Percentiles rank a stretch among this genome's conserved stretches.
phyloP scores from a whole-genome alignment of 2,113 vertebrate genomes.

The Nematolebias whitei region DNA sequence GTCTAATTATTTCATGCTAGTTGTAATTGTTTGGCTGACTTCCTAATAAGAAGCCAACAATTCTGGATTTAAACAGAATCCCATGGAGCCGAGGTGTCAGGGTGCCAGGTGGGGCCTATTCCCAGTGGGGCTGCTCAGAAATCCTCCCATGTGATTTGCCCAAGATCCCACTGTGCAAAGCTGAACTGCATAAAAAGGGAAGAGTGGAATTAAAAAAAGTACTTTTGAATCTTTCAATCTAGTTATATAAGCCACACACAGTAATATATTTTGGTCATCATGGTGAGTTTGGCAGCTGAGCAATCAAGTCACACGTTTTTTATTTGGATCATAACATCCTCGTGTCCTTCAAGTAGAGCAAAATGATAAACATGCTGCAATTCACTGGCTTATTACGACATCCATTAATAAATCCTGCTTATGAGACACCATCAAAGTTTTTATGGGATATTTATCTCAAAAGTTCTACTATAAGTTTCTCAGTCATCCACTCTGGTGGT shows the following conservation, averaged over 20 bases:
- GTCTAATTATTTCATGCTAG: neutral
- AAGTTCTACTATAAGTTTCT: constrained; percentile 17
- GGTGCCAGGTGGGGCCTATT: constrained; percentile 10
- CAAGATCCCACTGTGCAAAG: constrained; percentile 9
- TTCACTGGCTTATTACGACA: constrained; percentile 33
- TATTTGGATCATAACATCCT: constrained; percentile 32
- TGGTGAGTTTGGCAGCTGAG: constrained; percentile 26
- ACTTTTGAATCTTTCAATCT: constrained; percentile 21
- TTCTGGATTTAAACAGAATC: constrained; percentile 4
- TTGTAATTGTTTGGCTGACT: neutral
- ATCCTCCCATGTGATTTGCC: constrained; percentile 3
- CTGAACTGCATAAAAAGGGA: no score
- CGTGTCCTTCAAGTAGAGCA: constrained; percentile 28
- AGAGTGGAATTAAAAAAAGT: constrained; percentile 1
- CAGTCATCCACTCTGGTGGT: neutral
- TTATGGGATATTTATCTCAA: constrained; percentile 2
- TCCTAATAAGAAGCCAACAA: neutral
- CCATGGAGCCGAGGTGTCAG: neutral
- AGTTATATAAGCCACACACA: constrained; percentile 25
- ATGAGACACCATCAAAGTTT: constrained; percentile 5
- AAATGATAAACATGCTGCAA: constrained; percentile 31
- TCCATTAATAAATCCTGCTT: constrained; percentile 21
- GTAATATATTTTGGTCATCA: constrained; percentile 33
- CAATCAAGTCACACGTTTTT: constrained; percentile 36
- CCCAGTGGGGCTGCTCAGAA: neutral